Percentiles rank a stretch among this genome's conserved stretches.
Evolutionary conservation across 2,888 invertebrate genomes (phyloP).

Genomic region (Ormyrus thymus): DNA sequence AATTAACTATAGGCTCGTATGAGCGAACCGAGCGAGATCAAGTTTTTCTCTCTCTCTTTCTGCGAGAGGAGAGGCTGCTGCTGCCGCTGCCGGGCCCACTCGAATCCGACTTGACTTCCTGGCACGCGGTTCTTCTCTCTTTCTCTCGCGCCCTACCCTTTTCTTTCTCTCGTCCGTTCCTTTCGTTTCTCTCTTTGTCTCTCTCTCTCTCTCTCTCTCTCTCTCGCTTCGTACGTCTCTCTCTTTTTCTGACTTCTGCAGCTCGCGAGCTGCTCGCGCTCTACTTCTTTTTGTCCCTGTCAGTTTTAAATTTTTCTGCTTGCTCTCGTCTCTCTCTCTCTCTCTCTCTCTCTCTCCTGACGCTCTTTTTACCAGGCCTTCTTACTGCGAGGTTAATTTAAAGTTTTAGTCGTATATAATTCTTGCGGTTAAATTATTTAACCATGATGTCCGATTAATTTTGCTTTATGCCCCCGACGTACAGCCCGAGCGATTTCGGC

Average conservation of each 20-base stretch:
- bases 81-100: slow-evolving; percentile 56
- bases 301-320: slow-evolving; percentile 45
- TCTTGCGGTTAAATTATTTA: background rate
- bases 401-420: background rate
- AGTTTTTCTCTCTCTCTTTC: slow-evolving; percentile 72
- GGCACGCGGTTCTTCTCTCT: slow-evolving; percentile 67
- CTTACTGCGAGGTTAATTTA: slow-evolving; percentile 18
- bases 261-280: slow-evolving; percentile 7
- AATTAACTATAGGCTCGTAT: slow-evolving; percentile 60
- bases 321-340: no score
- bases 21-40: slow-evolving; percentile 70
- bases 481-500: no score
- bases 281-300: slow-evolving; percentile 47
- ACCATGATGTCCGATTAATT: slow-evolving; percentile 16
- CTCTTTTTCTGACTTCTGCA: slow-evolving; percentile 28
- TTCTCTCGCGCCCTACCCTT: slow-evolving; percentile 55
- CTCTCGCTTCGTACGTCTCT: slow-evolving; percentile 35
- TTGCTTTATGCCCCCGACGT: slow-evolving; percentile 15
- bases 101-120: slow-evolving; percentile 73
- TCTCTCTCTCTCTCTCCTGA: no score
- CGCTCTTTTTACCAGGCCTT: background rate
- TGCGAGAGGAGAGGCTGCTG: slow-evolving; percentile 60
- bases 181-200: slow-evolving; percentile 41
- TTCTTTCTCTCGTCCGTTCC: slow-evolving; percentile 7
- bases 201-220: slow-evolving; percentile 46